These are phyloP conservation scores for Coranthus polyacanthus DNA, from an alignment of 2,797 vertebrate species.

Conservation along the genomic window DNA sequence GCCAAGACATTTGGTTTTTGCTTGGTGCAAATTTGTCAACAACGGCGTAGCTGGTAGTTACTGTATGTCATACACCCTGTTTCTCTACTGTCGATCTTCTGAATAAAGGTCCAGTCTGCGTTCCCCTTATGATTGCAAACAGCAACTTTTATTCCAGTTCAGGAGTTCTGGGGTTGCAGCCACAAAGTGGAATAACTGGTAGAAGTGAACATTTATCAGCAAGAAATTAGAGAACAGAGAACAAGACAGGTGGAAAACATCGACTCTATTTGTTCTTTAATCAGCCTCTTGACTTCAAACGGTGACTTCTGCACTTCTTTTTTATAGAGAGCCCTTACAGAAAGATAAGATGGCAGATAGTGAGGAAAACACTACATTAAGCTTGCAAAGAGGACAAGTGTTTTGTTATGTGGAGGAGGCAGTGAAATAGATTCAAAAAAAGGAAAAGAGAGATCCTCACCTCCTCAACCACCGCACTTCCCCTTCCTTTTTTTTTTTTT, in stretches of 20 bases:
- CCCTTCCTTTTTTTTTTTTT: slow-evolving; percentile 21
- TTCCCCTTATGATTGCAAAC: slow-evolving; percentile 46
- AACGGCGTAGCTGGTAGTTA: too few species aligned
- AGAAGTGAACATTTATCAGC: slow-evolving; percentile 55
- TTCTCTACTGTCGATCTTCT: too few species aligned
- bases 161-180: slow-evolving; percentile 2
- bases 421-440: slow-evolving; percentile 30
- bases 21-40: too few species aligned
- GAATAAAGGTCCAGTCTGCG: slow-evolving; percentile 10
- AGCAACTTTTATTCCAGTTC: slow-evolving; percentile 18
- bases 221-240: slow-evolving; percentile 55
- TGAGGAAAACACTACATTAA: slow-evolving; percentile 30
- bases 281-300: slow-evolving; percentile 65
- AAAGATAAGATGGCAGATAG: slow-evolving; percentile 60
- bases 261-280: slow-evolving; percentile 60
- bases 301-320: slow-evolving; percentile 44
- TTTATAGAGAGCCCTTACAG: slow-evolving; percentile 49
- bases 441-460: slow-evolving; percentile 23
- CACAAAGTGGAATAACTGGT: slow-evolving; percentile 18
- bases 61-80: too few species aligned
- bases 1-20: too few species aligned
- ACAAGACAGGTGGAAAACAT: slow-evolving; percentile 65
- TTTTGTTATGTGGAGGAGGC: too few species aligned
- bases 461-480: slow-evolving; percentile 51
- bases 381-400: slow-evolving; percentile 34